phyloP scores from a whole-genome alignment of 2,888 invertebrate species.

The Reticulitermes lucifugus region DNA sequence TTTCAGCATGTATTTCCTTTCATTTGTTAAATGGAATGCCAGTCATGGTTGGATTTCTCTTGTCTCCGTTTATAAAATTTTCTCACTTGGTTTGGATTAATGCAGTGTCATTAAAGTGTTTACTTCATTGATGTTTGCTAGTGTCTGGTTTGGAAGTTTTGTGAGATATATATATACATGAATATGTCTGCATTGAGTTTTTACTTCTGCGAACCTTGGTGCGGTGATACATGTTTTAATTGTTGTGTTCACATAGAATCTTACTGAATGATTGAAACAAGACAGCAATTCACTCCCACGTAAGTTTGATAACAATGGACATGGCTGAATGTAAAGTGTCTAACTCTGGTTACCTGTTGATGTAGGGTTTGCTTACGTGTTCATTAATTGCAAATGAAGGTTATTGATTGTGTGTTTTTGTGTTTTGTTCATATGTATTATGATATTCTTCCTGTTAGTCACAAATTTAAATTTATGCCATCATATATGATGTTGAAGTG shows the following conservation, averaged over 20 bases:
- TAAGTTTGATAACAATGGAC: neutral
- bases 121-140: neutral
- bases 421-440: neutral
- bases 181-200: neutral
- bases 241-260: neutral
- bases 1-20: conserved; percentile 1
- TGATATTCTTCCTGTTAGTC: neutral
- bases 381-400: neutral
- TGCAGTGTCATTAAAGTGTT: neutral
- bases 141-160: neutral
- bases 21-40: conserved; percentile 31
- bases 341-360: neutral
- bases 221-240: neutral
- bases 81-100: neutral
- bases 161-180: neutral
- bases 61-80: conserved; percentile 1
- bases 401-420: neutral
- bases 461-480: neutral
- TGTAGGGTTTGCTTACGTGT: neutral
- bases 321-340: neutral
- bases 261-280: neutral
- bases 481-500: neutral
- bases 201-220: neutral
- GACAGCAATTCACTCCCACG: neutral
- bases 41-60: conserved; percentile 43